Evolutionary conservation across 2,113 vertebrate genomes (phyloP), one percentile per base, ranked within the genome.

Genomic region (Hydrochoerus hydrochaeris): DNA sequence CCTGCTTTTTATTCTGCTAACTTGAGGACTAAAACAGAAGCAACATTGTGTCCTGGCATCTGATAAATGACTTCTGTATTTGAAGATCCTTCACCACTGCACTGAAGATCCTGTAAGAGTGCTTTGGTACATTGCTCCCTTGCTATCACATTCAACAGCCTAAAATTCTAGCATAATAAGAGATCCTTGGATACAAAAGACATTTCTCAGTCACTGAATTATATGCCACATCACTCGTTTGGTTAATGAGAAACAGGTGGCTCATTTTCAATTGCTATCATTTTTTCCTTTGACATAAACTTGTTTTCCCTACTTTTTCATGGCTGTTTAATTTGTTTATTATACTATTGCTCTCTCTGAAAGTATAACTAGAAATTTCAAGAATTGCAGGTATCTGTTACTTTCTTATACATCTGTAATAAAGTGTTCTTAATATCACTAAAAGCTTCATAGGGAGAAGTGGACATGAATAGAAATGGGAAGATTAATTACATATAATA

Each of bases 191-290:
- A 94, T 87, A 65, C 63, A 86, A 88, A 95, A 91, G 73, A 69
- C 58, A 94, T 96, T 97, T 97, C 95, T 97, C 81, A 98, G 90
- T 22, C 49, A 65, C 95, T 95, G 95, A 95, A 96, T 97, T 97
- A 78, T 94, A 69, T 62, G 52, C 85, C 94, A 88, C 60, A 96
- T 90, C 93, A 89, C 92, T 93, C 97, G 95, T 98, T 97, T 93
- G 65, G 89, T 94, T 98, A 98, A 98, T 97, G 96, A 97, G 97
- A 97, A 98, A 94, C 97, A 98, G 97, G 97, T 98, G 98, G 97
- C 88, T 97, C 83, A 19, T 96, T 97, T 95, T 97, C 96, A 89
- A 57, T 92, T 93, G 94, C 90, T 83, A 57, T 95, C 96, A 97
- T 96, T 97, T 97, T 95, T 97, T 96, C 93, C 87, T 97, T 91